Conservation (phyloP, 2,888 invertebrate genomes). For the Agonopterix heracliana region DNA sequence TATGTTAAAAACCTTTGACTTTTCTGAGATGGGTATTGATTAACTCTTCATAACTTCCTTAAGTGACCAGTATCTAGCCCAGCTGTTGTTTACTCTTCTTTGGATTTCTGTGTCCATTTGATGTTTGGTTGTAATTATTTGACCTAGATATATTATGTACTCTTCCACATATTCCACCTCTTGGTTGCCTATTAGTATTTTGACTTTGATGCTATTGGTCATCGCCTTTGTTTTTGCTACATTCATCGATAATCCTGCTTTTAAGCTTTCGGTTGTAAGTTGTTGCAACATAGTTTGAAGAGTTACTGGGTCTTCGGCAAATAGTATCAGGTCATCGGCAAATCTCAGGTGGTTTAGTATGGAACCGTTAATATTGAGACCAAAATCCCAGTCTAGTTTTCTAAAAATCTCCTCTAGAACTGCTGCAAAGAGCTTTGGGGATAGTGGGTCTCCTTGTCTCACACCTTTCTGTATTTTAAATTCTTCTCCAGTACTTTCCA, state of each 20-base stretch:
- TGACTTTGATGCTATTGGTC: not conserved
- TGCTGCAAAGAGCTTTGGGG: too few relatives aligned
- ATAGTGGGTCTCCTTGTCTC: too few relatives aligned
- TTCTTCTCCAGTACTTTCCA: too few relatives aligned
- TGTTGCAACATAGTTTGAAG: not conserved
- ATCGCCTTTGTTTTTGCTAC: conserved; percentile 11
- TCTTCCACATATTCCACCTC: conserved; percentile 12
- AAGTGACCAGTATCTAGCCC: conserved; percentile 1
- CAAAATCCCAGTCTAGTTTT: too few relatives aligned
- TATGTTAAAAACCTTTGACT: too few relatives aligned
- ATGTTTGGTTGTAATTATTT: conserved; percentile 9
- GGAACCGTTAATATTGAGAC: not conserved
- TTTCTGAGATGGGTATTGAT: too few relatives aligned
- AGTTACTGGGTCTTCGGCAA: not conserved
- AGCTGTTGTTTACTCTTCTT: conserved; percentile 10
- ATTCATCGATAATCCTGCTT: conserved; percentile 11
- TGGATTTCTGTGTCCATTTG: conserved; percentile 11
- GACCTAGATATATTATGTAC: conserved; percentile 11
- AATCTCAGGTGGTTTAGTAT: not conserved
- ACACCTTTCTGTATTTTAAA: too few relatives aligned
- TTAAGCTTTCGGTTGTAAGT: not conserved
- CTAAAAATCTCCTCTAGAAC: too few relatives aligned
- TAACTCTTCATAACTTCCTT: not conserved
- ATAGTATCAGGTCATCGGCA: not conserved
- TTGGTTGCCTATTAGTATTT: conserved; percentile 4